Percentiles rank a stretch among this genome's conserved stretches.
Evolutionary conservation across 1,140 invertebrate genomes (phyloP).

Genomic region (Radopholus similis): DNA sequence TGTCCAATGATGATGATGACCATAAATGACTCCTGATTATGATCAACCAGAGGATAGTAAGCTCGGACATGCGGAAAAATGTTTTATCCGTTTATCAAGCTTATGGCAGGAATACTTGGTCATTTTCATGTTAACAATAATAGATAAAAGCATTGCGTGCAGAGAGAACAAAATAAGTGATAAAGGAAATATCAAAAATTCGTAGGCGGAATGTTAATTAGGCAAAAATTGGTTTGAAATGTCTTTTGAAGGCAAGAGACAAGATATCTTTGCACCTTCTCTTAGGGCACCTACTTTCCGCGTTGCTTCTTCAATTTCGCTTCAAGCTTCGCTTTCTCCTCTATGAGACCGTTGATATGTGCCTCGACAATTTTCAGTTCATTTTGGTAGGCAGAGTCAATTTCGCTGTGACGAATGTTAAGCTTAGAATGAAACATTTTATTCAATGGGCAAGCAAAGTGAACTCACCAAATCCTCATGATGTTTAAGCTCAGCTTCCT

Average conservation of each 20-base stretch:
- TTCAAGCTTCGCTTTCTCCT: conserved; percentile 36
- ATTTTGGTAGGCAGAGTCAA: conserved; percentile 19
- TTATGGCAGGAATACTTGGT: no score
- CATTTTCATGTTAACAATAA: no score
- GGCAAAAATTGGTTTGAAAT: background rate
- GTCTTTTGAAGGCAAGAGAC: no score
- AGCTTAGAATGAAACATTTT: conserved; percentile 10
- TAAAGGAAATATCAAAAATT: no score
- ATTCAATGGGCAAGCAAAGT: background rate
- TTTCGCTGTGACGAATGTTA: conserved; percentile 23
- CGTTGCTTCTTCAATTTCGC: conserved; percentile 10
- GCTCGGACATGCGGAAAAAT: no score
- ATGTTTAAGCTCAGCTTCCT: conserved; percentile 47
- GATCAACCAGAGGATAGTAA: no score
- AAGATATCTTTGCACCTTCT: no score
- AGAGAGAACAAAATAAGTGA: background rate
- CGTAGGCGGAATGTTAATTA: background rate
- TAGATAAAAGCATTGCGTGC: background rate
- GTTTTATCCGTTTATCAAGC: no score
- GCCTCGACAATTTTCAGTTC: conserved; percentile 23
- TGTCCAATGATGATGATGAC: no score
- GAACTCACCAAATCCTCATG: conserved; percentile 42
- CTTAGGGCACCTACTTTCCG: no score
- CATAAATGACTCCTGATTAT: no score
- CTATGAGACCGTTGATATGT: conserved; percentile 25